Conservation (phyloP, 2,797 vertebrate genomes). For the Lemur catta region DNA sequence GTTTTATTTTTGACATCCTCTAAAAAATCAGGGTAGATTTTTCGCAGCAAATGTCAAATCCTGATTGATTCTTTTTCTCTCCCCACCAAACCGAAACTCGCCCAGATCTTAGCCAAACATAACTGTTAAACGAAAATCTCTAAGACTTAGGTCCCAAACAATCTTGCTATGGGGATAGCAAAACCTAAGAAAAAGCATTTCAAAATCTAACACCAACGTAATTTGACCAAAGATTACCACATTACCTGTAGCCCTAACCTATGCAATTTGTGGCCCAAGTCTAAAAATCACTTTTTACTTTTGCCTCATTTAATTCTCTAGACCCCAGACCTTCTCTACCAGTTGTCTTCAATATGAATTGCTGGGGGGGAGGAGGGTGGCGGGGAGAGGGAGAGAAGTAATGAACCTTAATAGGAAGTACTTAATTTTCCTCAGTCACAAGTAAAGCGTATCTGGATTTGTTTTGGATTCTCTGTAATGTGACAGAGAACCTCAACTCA, state of each 20-base stretch:
- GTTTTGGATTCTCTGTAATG: background rate
- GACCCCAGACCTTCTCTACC: background rate
- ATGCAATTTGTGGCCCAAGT: background rate
- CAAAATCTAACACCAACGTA: background rate
- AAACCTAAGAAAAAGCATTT: conserved; percentile 12
- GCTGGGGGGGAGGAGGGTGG: no score
- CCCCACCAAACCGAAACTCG: background rate
- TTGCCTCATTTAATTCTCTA: background rate
- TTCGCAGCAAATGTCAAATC: background rate
- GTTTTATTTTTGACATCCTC: background rate
- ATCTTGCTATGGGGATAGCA: background rate
- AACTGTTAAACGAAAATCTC: background rate
- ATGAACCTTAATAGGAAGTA: background rate
- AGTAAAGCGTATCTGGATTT: background rate
- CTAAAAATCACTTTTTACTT: conserved; percentile 29
- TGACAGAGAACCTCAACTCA: background rate
- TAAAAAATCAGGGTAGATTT: background rate
- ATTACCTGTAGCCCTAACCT: background rate
- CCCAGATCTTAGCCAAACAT: background rate
- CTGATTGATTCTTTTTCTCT: background rate
- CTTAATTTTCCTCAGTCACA: background rate
- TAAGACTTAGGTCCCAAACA: conserved; percentile 6
- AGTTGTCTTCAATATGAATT: background rate
- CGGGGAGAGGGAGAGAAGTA: background rate
- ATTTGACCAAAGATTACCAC: background rate